Percentiles rank a stretch among this genome's conserved stretches.
Conservation (phyloP, 1,140 invertebrate genomes). For the Ctenoplectra terminalis region DNA sequence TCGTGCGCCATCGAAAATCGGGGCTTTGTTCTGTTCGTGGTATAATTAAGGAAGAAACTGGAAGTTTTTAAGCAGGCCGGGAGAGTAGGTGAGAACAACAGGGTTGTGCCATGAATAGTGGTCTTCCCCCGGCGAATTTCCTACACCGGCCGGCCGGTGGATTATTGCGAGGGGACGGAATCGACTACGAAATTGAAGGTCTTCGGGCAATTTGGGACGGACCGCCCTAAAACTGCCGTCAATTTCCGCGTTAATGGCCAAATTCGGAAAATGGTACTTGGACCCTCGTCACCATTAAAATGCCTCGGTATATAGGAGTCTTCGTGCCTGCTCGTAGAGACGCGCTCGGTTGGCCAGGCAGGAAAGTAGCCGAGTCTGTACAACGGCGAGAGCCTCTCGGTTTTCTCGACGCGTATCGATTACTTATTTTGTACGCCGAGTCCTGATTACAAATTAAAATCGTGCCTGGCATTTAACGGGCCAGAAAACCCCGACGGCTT, state of each 20-base stretch:
- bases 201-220: conserved; percentile 64
- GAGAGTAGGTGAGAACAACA: conserved; percentile 55
- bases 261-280: conserved; percentile 61
- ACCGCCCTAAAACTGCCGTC: conserved; percentile 59
- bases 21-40: neutral
- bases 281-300: conserved; percentile 59
- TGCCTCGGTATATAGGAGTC: conserved; percentile 6
- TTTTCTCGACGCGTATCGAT: conserved; percentile 24
- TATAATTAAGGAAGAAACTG: conserved; percentile 48
- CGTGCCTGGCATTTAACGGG: conserved; percentile 38
- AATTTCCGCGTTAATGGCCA: conserved; percentile 61
- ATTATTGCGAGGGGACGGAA: conserved; percentile 60
- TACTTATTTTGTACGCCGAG: conserved; percentile 32
- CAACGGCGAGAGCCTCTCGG: neutral
- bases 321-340: neutral
- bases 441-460: conserved; percentile 48
- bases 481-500: neutral
- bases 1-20: neutral
- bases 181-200: conserved; percentile 68
- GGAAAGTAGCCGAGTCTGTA: conserved; percentile 37
- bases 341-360: too few relatives aligned
- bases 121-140: conserved; percentile 16
- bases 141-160: conserved; percentile 37
- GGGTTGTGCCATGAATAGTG: conserved; percentile 40
- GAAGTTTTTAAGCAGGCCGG: conserved; percentile 41